phyloP scores from a whole-genome alignment of 2,888 invertebrate species.

The Scaptomyza tumidula region DNA sequence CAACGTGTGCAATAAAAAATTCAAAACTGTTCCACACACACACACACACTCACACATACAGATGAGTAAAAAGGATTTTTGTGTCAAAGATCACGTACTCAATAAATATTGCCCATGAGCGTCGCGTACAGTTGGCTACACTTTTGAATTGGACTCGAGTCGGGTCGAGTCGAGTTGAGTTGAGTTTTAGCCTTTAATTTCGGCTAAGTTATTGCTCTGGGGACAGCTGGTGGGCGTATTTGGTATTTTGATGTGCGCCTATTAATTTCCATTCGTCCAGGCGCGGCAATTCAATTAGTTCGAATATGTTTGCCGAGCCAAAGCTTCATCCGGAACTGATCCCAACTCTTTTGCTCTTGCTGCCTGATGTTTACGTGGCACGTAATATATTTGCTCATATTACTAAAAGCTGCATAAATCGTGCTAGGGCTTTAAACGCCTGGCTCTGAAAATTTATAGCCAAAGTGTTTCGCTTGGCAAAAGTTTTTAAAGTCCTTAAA shows the following conservation, averaged over 20 bases:
- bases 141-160: slow-evolving; percentile 41
- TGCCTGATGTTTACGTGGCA: slow-evolving; percentile 56
- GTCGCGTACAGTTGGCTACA: slow-evolving; percentile 72
- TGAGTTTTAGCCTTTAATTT: slow-evolving; percentile 52
- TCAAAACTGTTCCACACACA: slow-evolving; percentile 84
- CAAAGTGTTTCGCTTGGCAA: slow-evolving; percentile 4
- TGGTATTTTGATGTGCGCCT: slow-evolving; percentile 67
- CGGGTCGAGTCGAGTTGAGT: slow-evolving; percentile 9
- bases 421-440: slow-evolving; percentile 63
- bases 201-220: slow-evolving; percentile 44
- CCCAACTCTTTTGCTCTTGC: background rate
- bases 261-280: slow-evolving; percentile 70
- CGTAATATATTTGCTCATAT: slow-evolving; percentile 78
- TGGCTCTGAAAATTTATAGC: slow-evolving; percentile 40
- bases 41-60: slow-evolving; percentile 12
- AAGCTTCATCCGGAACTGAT: slow-evolving; percentile 16
- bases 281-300: slow-evolving; percentile 75
- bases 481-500: slow-evolving; percentile 54
- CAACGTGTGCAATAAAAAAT: slow-evolving; percentile 80
- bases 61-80: slow-evolving; percentile 65
- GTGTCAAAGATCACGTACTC: slow-evolving; percentile 85
- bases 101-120: slow-evolving; percentile 84
- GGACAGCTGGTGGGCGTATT: slow-evolving; percentile 53
- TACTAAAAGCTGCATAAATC: slow-evolving; percentile 77
- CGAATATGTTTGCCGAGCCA: slow-evolving; percentile 24